These are phyloP conservation scores for Parnassius mnemosyne DNA, from an alignment of 2,888 invertebrate species.

Conservation along the genomic window DNA sequence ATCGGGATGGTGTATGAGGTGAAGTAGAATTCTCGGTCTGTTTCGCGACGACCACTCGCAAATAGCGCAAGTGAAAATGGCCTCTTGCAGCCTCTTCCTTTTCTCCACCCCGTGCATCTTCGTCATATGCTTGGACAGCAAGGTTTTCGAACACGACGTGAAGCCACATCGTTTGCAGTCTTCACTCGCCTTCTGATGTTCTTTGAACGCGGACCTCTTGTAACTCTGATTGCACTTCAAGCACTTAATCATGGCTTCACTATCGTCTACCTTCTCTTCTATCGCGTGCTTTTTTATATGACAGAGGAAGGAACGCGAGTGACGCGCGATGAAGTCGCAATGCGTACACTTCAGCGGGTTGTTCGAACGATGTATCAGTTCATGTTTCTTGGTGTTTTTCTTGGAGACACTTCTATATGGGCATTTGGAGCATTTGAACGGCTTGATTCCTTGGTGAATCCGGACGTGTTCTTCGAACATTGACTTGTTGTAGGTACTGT, in stretches of 20 bases:
- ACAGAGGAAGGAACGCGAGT: constrained; percentile 38
- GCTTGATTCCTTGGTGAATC: constrained; percentile 66
- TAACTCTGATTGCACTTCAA: constrained; percentile 27
- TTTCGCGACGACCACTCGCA: constrained; percentile 51
- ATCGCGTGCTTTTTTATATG: constrained; percentile 38
- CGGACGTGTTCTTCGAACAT: constrained; percentile 61
- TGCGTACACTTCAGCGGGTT: constrained; percentile 52
- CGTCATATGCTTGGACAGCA: constrained; percentile 33
- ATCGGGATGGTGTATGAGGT: constrained; percentile 65
- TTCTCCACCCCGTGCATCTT: constrained; percentile 28
- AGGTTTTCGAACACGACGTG: constrained; percentile 29
- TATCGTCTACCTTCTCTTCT: constrained; percentile 4
- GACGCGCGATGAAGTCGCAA: constrained; percentile 53
- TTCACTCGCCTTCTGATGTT: constrained; percentile 21
- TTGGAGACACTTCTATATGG: constrained; percentile 59
- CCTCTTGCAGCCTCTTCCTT: constrained; percentile 23
- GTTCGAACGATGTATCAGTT: constrained; percentile 52
- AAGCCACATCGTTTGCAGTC: constrained; percentile 37
- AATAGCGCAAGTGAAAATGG: constrained; percentile 43
- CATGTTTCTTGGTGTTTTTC: constrained; percentile 64
- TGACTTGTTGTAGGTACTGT: constrained; percentile 58
- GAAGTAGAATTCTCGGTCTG: constrained; percentile 50
- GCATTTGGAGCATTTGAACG: constrained; percentile 60
- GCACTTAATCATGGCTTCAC: constrained; percentile 19
- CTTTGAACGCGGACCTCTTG: constrained; percentile 23